Evolutionary conservation across 2,113 vertebrate genomes (phyloP).

Genomic region (Atlantisia rogersi): DNA sequence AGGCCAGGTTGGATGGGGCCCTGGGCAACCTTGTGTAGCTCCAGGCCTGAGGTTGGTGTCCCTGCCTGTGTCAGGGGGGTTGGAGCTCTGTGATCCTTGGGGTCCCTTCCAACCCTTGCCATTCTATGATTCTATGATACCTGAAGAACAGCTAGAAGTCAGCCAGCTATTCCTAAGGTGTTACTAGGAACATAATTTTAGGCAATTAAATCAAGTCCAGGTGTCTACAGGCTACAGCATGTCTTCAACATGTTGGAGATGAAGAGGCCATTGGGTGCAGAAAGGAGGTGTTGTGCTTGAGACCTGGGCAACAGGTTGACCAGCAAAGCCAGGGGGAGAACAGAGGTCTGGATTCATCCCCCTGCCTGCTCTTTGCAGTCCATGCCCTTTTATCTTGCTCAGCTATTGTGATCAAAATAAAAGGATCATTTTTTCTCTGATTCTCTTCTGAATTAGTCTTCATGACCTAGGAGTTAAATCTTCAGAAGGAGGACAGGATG

Average conservation of each 20-base stretch:
- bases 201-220: not conserved
- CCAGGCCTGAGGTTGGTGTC: too few relatives aligned
- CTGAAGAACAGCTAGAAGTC: not conserved
- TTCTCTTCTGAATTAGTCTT: not conserved
- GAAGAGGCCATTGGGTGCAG: not conserved
- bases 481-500: not conserved
- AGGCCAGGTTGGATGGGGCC: too few relatives aligned
- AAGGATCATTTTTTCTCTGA: not conserved
- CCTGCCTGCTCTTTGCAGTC: not conserved
- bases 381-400: fast-evolving
- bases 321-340: not conserved
- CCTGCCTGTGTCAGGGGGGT: too few relatives aligned
- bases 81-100: too few relatives aligned
- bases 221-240: not conserved
- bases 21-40: too few relatives aligned
- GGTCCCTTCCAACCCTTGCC: too few relatives aligned
- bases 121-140: too few relatives aligned
- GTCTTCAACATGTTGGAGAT: fast-evolving
- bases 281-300: not conserved
- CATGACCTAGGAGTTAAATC: not conserved
- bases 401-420: not conserved
- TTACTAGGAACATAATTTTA: not conserved
- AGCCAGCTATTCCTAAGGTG: not conserved
- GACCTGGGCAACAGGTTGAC: fast-evolving
- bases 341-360: not conserved